phyloP scores from a whole-genome alignment of 1,140 invertebrate genomes.

The Leptinotarsa undecemlineata region DNA sequence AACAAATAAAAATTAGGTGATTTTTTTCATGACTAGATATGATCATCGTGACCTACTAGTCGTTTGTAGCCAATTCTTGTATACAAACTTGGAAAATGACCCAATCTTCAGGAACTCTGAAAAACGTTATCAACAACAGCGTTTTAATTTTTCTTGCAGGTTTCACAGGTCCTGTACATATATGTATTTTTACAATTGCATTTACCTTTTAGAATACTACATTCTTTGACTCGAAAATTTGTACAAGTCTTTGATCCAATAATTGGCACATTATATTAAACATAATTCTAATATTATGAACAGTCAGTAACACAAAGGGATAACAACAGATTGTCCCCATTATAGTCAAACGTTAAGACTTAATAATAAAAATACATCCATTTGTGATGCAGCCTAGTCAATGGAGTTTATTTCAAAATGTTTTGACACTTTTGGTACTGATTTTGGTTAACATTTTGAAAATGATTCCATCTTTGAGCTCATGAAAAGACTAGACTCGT shows the following conservation, averaged over 20 bases:
- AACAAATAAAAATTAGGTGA: too few relatives aligned
- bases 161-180: too few relatives aligned
- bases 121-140: too few relatives aligned
- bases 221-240: slow-evolving; percentile 29
- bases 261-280: slow-evolving; percentile 38
- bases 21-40: too few relatives aligned
- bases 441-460: background rate
- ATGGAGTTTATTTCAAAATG: background rate
- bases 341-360: slow-evolving; percentile 49
- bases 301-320: slow-evolving; percentile 43
- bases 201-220: background rate
- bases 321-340: slow-evolving; percentile 52
- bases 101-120: too few relatives aligned
- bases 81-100: too few relatives aligned
- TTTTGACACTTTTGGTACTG: background rate
- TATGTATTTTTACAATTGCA: too few relatives aligned
- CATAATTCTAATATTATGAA: slow-evolving; percentile 32
- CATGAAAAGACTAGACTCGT: slow-evolving; percentile 17
- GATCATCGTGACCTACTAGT: too few relatives aligned
- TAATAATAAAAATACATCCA: slow-evolving; percentile 32
- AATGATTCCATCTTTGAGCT: background rate
- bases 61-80: too few relatives aligned
- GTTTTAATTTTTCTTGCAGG: too few relatives aligned
- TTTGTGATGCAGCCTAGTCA: slow-evolving; percentile 16
- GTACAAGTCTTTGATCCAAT: slow-evolving; percentile 37